Conservation (phyloP, 2,113 vertebrate genomes). For the Mixornis gularis region DNA sequence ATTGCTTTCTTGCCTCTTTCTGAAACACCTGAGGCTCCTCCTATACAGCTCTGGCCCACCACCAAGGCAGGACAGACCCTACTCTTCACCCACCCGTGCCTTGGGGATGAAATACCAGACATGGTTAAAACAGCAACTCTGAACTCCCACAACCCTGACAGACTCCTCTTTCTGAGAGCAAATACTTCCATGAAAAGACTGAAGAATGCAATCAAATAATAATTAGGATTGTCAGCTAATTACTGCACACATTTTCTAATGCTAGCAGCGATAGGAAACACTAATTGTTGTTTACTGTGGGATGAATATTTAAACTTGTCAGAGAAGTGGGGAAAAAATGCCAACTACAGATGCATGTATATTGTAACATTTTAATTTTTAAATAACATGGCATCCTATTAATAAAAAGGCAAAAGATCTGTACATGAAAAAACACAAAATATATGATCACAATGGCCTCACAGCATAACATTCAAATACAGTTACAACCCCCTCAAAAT, state of each 20-base stretch:
- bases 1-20: not conserved
- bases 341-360: not conserved
- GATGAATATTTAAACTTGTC: not conserved
- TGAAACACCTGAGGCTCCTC: not conserved
- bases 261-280: not conserved
- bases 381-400: not conserved
- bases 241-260: not conserved
- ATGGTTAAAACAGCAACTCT: not conserved
- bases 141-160: not conserved
- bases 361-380: not conserved
- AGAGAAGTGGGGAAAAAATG: not conserved
- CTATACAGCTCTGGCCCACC: not conserved
- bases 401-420: not conserved
- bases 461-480: not conserved
- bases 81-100: not conserved
- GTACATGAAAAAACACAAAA: not conserved
- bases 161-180: not conserved
- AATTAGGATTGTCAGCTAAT: constrained; percentile 12
- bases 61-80: not conserved
- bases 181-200: not conserved
- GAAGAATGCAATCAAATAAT: constrained; percentile 9
- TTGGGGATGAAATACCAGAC: not conserved
- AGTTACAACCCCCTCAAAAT: not conserved
- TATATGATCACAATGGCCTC: not conserved
- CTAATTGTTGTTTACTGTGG: not conserved